Percentiles rank a stretch among this genome's conserved stretches.
Conservation (phyloP, 2,113 vertebrate genomes). For the Phalacrocorax aristotelis region DNA sequence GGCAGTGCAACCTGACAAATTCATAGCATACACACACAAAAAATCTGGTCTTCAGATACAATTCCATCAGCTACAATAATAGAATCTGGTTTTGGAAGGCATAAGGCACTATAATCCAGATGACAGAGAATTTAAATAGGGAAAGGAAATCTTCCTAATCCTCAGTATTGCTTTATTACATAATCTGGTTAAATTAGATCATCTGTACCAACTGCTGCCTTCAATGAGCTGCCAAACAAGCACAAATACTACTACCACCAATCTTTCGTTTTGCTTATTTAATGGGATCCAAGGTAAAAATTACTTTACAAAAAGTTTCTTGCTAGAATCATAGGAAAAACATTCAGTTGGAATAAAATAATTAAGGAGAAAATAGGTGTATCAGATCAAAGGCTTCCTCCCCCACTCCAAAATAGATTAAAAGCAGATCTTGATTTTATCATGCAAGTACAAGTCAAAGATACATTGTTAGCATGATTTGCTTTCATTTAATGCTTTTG, state of each 20-base stretch:
- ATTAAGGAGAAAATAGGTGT: background rate
- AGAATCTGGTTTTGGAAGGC: background rate
- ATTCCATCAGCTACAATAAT: background rate
- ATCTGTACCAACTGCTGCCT: background rate
- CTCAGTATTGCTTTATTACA: background rate
- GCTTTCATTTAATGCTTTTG: background rate
- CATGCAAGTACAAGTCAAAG: background rate
- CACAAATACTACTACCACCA: background rate
- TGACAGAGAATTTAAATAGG: background rate
- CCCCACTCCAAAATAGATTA: background rate
- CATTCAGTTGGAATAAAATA: background rate
- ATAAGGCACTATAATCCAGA: background rate
- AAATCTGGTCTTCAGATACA: background rate
- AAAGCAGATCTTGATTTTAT: slow-evolving; percentile 5
- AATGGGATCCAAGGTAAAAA: background rate
- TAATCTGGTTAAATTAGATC: background rate
- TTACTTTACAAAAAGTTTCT: background rate
- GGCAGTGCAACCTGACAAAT: background rate
- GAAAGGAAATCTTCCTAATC: background rate
- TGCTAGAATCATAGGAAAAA: background rate
- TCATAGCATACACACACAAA: background rate
- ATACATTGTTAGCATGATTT: background rate
- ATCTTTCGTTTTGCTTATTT: background rate
- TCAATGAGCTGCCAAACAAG: background rate
- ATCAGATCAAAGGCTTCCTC: background rate